Base-by-base conservation (phyloP, 2,888 invertebrate species). In the Abrostola triplasia region DNA sequence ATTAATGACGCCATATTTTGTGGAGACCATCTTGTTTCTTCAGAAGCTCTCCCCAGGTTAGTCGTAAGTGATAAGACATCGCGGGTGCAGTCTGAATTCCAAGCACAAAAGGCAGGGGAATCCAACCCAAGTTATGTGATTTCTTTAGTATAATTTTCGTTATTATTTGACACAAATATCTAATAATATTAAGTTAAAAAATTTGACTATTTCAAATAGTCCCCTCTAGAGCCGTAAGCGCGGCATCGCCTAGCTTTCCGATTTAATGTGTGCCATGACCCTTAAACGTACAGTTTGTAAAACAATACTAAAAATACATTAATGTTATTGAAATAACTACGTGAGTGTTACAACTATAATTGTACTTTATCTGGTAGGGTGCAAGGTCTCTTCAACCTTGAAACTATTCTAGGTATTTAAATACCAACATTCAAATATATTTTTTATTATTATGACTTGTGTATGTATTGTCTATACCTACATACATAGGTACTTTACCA, bases 1-100 rank as follows among this genome's bases (percentile, higher is more conserved):
- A 88, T 88, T 89, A 90, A 90, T 86, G 88, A 83, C 76, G 83
- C 82, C 77, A 88, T 90, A 91, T 88, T 89, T 91, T 83, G 85
- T 68, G 77, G 82, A 77, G 66, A 77, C 82, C 85, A 81, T 88
- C 89, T 90, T 87, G 80, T 88, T 88, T 85, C 65, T 88, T 85
- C 65, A 70, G 79, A 64, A 79, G 72, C 77, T 77, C 79, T 78
- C 24, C 37, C 40, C 13, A 37, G 50, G 49, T 65, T 55, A 44
- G 57, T 10, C 47, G 24, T 48, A 79, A 73, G 55, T 60, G 2
- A 65, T 11, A 67, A 48, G 62, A 58, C 4, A 11, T 6, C 35
- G 67, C 64, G 59, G 38, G 0, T 4, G 24, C 24, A 24, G 24
- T 24, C 24, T 24, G 24, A 24, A 24, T 24, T 24, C 24, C 24